These are phyloP conservation scores for Hemitrygon akajei DNA, from an alignment of 2,797 vertebrate genomes.

Conservation along the genomic window DNA sequence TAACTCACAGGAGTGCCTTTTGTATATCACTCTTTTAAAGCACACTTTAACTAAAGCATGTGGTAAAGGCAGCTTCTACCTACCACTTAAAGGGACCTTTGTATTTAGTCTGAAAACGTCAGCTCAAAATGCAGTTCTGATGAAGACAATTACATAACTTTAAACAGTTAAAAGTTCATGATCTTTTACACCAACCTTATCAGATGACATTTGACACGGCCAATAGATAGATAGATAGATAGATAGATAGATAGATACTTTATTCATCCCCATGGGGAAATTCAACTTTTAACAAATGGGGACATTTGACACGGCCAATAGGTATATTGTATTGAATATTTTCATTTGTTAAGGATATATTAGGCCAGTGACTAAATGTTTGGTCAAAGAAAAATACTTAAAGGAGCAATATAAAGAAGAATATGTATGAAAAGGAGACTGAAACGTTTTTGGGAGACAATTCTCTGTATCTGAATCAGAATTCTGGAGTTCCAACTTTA, in stretches of 20 bases:
- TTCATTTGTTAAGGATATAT: not conserved
- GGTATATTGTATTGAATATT: not conserved
- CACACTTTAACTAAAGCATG: not conserved
- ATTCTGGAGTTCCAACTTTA: not conserved
- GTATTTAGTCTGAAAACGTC: not conserved
- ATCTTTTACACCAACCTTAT: not conserved
- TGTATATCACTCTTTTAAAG: not conserved
- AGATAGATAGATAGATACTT: too few species aligned
- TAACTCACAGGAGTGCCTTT: not conserved
- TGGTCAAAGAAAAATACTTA: too few species aligned
- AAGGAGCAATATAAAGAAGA: not conserved
- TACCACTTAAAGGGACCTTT: not conserved
- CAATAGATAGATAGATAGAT: too few species aligned
- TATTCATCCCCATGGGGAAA: too few species aligned
- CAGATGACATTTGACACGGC: not conserved
- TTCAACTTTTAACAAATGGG: too few species aligned
- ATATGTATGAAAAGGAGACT: not conserved
- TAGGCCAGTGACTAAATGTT: not conserved
- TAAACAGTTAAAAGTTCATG: not conserved
- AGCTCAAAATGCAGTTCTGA: not conserved
- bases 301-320: not conserved
- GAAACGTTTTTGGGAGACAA: not conserved
- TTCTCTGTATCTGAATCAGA: too few species aligned
- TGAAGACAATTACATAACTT: not conserved
- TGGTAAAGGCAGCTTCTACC: not conserved